Evolutionary conservation across 2,113 vertebrate genomes (phyloP), one percentile per base, ranked within the genome.

Genomic region (Telmatochromis brichardi): DNA sequence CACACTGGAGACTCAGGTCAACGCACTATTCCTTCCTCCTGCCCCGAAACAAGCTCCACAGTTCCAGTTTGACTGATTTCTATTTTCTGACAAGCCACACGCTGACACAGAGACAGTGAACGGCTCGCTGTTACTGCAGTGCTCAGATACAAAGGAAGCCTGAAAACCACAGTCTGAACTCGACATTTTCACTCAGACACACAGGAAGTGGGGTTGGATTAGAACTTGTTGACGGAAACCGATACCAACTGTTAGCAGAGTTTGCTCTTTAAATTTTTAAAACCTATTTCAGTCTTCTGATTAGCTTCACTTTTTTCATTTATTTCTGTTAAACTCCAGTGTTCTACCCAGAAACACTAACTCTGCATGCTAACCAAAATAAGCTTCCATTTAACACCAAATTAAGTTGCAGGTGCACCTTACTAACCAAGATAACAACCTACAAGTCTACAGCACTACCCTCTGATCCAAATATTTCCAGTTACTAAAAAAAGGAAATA

Each of bases 151-250:
- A 47, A 58, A 65, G 82, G 87, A 90, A 86, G 33, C 54, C 45
- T 79, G n/a, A 83, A 58, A 89, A 91, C 86, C 88, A 73, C 85
- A 85, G 50, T 23, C 50, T 80, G 57, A 51, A 35, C 4, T 47
- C 12, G 3, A 82, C 19, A 21, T 23, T 55, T 50, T 73, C 57
- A 79, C 82, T 60, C 40, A 82, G 79, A 76, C 12, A 45, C 15
- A 4, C 88, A 91, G 91, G 94, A 94, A 93, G 79, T 81, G 14
- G 8, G 3, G 78, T 50, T 81, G 28, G 47, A n/a, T 55, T 54
- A 83, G 23, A 86, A 47, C 51, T 5, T 50, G 50, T 45, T 65
- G 81, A 68, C 13, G 51, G 51, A 83, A 81, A 86, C 3, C 2
- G 9, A 85, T 14, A 3, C 31, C 63, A 40, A 68, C 7, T 40